Evolutionary conservation across 1,140 invertebrate species (phyloP), one percentile per base, ranked within the genome.

Genomic region (Caerostris extrusa): DNA sequence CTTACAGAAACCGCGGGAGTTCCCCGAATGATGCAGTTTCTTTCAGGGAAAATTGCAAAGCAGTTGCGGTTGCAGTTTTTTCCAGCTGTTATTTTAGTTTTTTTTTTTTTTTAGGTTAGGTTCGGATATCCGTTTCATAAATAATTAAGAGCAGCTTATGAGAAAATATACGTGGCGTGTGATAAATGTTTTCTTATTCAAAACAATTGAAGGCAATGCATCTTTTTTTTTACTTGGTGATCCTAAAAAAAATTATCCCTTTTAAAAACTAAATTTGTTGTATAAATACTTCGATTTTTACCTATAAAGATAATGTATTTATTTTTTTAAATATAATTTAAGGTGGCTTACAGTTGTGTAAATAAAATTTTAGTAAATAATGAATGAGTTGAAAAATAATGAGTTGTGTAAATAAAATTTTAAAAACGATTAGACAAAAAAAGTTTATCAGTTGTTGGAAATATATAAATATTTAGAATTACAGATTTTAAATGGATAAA

Each of bases 141-240:
- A 77, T 77, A 77, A 77, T 77, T 77, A 77, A 77, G 71, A 34
- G 10, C 34, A 77, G 71, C 12, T 77, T 77, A 5, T 64, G 71
- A 77, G 5, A 50, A 12, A 4, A 77, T 50, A 77, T 77, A 34
- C 10, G 53, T 77, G 10, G 12, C 12, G 50, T 8, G 53, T 77
- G 71, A 77, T 77, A 53, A 77, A 77, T 77, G 10, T 77, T 14
- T n/a, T 56, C 56, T 85, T 85, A 58, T 85, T 34, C 55, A 6
- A 57, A 58, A 85, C 53, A 85, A 57, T 85, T 55, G 55, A 85
- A 57, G n/a, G 34, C 34, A 34, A 12, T 7, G 57, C 55, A 34
- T 12, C n/a, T 34, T 4, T 77, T 34, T 77, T 77, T 53, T 77
- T 53, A 77, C 12, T 77, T 77, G 50, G 53, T 77, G 71, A 77